Conservation (phyloP, 2,888 invertebrate genomes). For the Leptinotarsa peninsularis region DNA sequence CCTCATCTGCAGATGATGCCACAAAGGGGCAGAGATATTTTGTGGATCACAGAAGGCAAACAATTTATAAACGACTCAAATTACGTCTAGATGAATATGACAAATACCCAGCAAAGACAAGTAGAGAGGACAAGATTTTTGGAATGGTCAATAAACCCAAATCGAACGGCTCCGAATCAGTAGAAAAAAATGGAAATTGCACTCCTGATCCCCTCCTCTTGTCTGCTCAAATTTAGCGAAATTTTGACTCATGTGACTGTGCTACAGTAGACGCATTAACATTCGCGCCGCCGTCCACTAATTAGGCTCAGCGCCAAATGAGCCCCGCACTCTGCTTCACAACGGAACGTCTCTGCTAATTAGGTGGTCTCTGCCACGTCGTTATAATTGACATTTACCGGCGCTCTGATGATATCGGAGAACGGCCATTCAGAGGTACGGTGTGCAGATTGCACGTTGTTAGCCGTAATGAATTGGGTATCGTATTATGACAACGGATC, state of each 20-base stretch:
- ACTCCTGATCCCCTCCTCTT: too few relatives aligned
- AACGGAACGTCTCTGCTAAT: slow-evolving; percentile 48
- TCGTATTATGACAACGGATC: slow-evolving; percentile 41
- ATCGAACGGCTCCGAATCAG: too few relatives aligned
- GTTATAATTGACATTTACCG: slow-evolving; percentile 52
- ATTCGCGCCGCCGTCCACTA: slow-evolving; percentile 40
- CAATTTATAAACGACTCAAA: too few relatives aligned
- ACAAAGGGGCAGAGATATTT: too few relatives aligned
- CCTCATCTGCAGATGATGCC: too few relatives aligned
- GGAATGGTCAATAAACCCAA: too few relatives aligned
- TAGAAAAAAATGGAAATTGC: too few relatives aligned
- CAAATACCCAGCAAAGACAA: too few relatives aligned
- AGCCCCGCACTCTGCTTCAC: slow-evolving; percentile 31
- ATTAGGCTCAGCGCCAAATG: slow-evolving; percentile 50
- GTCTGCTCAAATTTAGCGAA: too few relatives aligned
- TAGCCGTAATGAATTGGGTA: slow-evolving; percentile 44
- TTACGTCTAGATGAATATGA: too few relatives aligned
- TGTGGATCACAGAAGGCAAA: too few relatives aligned
- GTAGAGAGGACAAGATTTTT: too few relatives aligned
- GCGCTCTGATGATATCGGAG: slow-evolving; percentile 48
- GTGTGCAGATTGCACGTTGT: slow-evolving; percentile 42
- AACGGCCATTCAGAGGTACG: slow-evolving; percentile 45
- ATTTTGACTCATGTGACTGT: neutral
- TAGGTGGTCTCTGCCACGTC: slow-evolving; percentile 48
- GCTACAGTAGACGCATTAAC: slow-evolving; percentile 48